These are phyloP conservation scores for Cheiracanthium punctorium DNA, from an alignment of 2,888 invertebrate species.

Conservation along the genomic window DNA sequence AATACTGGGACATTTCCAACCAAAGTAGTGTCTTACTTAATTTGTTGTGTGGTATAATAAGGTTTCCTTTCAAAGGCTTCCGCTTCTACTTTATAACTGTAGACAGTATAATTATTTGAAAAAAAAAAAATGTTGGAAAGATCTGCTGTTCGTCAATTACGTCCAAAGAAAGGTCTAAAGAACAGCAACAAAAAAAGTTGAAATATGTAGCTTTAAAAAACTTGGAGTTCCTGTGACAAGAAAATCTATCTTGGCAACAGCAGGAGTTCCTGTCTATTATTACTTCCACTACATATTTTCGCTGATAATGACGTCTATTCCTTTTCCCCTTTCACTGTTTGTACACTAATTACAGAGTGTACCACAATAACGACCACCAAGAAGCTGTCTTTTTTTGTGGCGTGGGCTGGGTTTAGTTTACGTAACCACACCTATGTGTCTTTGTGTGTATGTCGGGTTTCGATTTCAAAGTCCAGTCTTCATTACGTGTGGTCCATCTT, in stretches of 20 bases:
- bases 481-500: conserved; percentile 50
- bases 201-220: too few relatives aligned
- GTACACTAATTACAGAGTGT: not conserved
- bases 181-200: too few relatives aligned
- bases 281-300: not conserved
- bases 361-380: conserved; percentile 44
- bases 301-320: not conserved
- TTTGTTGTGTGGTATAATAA: too few relatives aligned
- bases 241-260: not conserved
- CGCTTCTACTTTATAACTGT: too few relatives aligned
- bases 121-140: too few relatives aligned
- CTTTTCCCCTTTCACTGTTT: not conserved
- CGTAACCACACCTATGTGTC: conserved; percentile 52
- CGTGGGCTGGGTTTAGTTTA: conserved; percentile 37
- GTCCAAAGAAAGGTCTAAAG: too few relatives aligned
- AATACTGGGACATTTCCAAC: too few relatives aligned
- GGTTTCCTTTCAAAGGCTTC: too few relatives aligned
- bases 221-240: too few relatives aligned
- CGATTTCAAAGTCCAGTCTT: conserved; percentile 56
- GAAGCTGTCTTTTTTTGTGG: conserved; percentile 13
- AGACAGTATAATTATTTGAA: too few relatives aligned
- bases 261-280: not conserved
- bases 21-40: too few relatives aligned
- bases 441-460: conserved; percentile 54
- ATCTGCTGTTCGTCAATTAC: too few relatives aligned